These are phyloP conservation scores for Oscheius sp. DNA, from an alignment of 2,888 invertebrate genomes.

Conservation along the genomic window DNA sequence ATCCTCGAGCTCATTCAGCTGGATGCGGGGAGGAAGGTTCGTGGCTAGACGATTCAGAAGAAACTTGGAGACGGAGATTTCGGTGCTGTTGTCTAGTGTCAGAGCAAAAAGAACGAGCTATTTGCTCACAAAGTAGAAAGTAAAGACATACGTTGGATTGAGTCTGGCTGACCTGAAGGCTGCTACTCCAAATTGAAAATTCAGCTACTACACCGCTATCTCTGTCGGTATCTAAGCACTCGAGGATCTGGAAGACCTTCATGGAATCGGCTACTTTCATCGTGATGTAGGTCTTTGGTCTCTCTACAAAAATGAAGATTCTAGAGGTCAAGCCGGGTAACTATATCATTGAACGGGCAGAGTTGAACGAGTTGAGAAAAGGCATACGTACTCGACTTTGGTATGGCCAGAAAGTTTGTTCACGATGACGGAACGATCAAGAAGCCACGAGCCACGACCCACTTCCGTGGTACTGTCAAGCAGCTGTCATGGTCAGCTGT, in stretches of 20 bases:
- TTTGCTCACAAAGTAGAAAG: constrained; percentile 66
- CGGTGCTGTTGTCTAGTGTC: constrained; percentile 66
- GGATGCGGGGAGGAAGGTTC: constrained; percentile 58
- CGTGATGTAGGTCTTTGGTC: constrained; percentile 34
- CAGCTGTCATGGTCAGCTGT: constrained; percentile 57
- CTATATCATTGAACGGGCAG: constrained; percentile 57
- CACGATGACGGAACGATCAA: constrained; percentile 58
- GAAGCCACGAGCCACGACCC: constrained; percentile 52
- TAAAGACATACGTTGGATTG: constrained; percentile 63
- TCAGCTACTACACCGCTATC: constrained; percentile 59
- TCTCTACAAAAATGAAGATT: no score
- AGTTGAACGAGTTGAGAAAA: constrained; percentile 53
- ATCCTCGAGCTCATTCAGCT: constrained; percentile 66
- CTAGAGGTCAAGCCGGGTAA: constrained; percentile 56
- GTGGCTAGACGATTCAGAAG: constrained; percentile 63
- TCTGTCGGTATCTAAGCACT: constrained; percentile 57
- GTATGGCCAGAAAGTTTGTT: constrained; percentile 60
- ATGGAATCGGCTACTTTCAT: constrained; percentile 57
- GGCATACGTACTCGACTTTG: constrained; percentile 61
- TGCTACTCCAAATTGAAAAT: constrained; percentile 47
- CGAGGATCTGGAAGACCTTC: constrained; percentile 60
- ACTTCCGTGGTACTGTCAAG: constrained; percentile 61
- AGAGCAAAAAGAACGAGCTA: constrained; percentile 55
- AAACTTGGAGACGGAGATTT: constrained; percentile 68
- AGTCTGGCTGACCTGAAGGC: constrained; percentile 56